Conservation (phyloP, 2,797 vertebrate genomes). For the Peromyscus nudipes region DNA sequence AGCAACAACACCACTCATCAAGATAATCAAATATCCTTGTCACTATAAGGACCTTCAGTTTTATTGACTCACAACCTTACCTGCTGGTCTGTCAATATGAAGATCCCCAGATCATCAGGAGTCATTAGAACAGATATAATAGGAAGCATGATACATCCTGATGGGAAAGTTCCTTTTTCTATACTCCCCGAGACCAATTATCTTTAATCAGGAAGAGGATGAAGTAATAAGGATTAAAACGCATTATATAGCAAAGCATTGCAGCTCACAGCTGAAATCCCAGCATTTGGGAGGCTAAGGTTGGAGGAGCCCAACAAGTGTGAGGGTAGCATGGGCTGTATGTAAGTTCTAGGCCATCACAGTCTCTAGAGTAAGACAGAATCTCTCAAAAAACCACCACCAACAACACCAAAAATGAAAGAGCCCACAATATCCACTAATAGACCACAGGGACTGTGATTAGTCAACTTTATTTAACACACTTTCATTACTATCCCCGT, state of each 20-base stretch:
- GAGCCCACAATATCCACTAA: background rate
- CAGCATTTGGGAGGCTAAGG: background rate
- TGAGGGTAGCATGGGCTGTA: background rate
- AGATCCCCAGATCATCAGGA: background rate
- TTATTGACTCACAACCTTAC: background rate
- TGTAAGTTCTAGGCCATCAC: background rate
- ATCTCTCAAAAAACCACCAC: background rate
- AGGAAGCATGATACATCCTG: background rate
- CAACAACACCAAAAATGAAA: background rate
- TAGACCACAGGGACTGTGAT: background rate
- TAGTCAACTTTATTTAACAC: background rate
- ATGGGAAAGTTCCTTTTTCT: background rate
- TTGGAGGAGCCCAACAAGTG: background rate
- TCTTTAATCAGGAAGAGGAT: background rate
- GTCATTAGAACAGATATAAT: background rate
- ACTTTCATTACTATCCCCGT: background rate
- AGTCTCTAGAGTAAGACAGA: background rate
- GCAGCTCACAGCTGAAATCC: background rate
- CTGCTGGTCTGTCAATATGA: background rate
- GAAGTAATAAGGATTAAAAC: background rate
- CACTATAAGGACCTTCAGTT: background rate
- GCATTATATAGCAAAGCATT: background rate
- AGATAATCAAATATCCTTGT: background rate
- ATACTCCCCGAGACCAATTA: background rate
- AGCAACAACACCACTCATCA: background rate